These are phyloP conservation scores for Sebastes minor DNA, from an alignment of 2,797 vertebrate species.

Conservation along the genomic window DNA sequence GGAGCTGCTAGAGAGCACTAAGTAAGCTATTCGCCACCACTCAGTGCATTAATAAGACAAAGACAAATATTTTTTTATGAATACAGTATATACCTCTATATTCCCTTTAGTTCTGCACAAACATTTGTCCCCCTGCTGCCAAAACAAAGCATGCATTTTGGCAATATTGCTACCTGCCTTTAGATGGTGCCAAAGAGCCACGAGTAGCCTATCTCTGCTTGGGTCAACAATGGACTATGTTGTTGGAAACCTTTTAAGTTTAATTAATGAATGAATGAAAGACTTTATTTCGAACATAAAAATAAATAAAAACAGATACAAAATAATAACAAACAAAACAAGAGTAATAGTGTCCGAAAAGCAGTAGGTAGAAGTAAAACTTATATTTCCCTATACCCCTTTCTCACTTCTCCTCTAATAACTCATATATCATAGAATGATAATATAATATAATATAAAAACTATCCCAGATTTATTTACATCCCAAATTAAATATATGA, in stretches of 20 bases:
- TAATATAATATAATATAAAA: too few species aligned
- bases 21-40: neutral
- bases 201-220: neutral
- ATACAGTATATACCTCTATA: neutral
- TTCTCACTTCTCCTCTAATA: too few species aligned
- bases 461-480: too few species aligned
- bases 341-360: too few species aligned
- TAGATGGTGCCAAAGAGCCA: constrained; percentile 48
- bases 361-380: too few species aligned
- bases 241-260: neutral
- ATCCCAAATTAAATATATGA: too few species aligned
- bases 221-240: neutral
- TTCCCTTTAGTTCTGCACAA: neutral
- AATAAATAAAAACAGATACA: too few species aligned
- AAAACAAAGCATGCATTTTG: neutral
- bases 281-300: too few species aligned
- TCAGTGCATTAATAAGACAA: neutral
- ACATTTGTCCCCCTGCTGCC: neutral
- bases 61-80: neutral
- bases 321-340: too few species aligned
- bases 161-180: neutral
- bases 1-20: rapidly evolving
- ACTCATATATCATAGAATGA: too few species aligned
- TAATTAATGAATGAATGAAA: too few species aligned
- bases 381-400: too few species aligned